phyloP scores from a whole-genome alignment of 2,888 invertebrate species.

The Nipponacmea schrenckii region DNA sequence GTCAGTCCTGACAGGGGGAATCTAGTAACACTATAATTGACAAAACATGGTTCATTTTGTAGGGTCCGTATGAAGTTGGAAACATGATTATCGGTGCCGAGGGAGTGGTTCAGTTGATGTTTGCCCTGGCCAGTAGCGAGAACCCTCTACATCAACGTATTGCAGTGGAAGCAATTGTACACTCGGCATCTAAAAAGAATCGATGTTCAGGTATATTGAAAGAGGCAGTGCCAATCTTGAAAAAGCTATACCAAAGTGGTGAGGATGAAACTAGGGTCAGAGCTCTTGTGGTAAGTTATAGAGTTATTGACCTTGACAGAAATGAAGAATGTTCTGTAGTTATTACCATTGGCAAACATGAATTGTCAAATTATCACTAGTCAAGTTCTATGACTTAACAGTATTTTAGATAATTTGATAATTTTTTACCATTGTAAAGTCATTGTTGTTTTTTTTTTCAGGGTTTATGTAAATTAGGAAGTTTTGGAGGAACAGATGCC shows the following conservation, averaged over 20 bases:
- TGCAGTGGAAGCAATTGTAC: conserved; percentile 95
- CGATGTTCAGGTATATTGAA: conserved; percentile 89
- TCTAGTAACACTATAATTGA: too few relatives aligned
- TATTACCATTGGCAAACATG: too few relatives aligned
- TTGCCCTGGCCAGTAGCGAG: conserved; percentile 96
- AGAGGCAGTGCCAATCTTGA: conserved; percentile 92
- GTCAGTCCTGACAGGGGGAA: too few relatives aligned
- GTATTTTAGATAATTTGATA: too few relatives aligned
- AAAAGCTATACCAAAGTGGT: conserved; percentile 88
- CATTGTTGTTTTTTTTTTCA: conserved; percentile 42
- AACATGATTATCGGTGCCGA: conserved; percentile 73
- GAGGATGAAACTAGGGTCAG: conserved; percentile 85
- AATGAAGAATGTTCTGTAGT: background rate
- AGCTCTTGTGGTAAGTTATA: conserved; percentile 72
- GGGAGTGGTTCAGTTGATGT: conserved; percentile 94
- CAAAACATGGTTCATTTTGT: conserved; percentile 22
- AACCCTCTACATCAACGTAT: conserved; percentile 86
- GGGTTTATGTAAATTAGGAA: conserved; percentile 93
- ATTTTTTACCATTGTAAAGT: too few relatives aligned
- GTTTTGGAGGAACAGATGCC: conserved; percentile 92
- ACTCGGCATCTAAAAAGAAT: conserved; percentile 96
- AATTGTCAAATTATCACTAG: too few relatives aligned
- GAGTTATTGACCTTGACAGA: background rate
- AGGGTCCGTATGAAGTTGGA: conserved; percentile 93
- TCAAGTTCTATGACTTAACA: too few relatives aligned